A percentile compares a stretch with the other conserved stretches of the same genome.
phyloP scores from a whole-genome alignment of 2,797 vertebrate species.

The Myotis daubentonii region DNA sequence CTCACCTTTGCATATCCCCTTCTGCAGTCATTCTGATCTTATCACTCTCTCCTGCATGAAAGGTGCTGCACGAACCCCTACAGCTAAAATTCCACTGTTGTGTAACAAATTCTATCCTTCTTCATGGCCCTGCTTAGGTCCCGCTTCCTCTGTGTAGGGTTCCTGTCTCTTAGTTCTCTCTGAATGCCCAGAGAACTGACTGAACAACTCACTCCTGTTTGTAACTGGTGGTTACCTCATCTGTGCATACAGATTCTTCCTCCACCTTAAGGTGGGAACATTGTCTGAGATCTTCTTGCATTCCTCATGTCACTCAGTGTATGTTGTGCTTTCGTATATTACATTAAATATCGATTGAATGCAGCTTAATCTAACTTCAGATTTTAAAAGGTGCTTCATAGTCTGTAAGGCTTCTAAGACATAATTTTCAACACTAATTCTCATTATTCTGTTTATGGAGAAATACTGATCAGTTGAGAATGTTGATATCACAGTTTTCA shows the following conservation, averaged over 20 bases:
- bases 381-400: background rate
- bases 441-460: background rate
- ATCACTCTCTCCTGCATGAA: background rate
- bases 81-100: background rate
- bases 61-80: background rate
- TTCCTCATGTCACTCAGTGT: background rate
- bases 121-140: background rate
- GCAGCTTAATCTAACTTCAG: background rate
- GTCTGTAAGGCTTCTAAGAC: background rate
- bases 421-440: background rate
- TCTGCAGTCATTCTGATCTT: background rate
- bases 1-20: background rate
- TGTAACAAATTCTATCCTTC: background rate
- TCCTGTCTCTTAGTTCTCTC: background rate
- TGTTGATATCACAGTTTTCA: background rate
- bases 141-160: background rate
- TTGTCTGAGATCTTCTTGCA: background rate
- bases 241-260: background rate
- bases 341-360: background rate
- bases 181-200: background rate
- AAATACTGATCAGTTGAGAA: constrained; percentile 3
- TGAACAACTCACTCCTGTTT: background rate
- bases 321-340: background rate
- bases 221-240: background rate
- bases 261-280: background rate